Evolutionary conservation across 1,140 invertebrate species (phyloP), one percentile per base, ranked within the genome.

Genomic region (Hirudo medicinalis): DNA sequence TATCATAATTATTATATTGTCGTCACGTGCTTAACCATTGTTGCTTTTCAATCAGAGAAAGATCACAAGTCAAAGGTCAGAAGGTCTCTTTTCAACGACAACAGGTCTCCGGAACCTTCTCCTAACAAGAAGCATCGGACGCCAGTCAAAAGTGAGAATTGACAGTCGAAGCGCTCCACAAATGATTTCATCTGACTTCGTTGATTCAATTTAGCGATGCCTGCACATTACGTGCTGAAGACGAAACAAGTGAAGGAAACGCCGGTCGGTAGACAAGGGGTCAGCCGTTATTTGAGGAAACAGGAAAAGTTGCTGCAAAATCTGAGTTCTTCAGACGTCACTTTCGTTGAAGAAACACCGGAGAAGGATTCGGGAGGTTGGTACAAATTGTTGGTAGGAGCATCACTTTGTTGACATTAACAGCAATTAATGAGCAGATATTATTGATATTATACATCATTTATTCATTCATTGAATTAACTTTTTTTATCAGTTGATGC

Each of bases 211-310:
- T 25, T 17, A 49, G 32, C 25, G 9, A 54, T 54, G n/a, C 32
- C 53, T 53, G 40, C 69, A 2, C 69, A 70, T 54, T 49, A 70
- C 22, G 69, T 70, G 13, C 43, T 70, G 36, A 70, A 70, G 53
- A 70, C 69, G 9, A 70, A 29, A 70, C n/a, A 25, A n/a, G 69
- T 70, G 15, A 49, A 17, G 22, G 69, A 70, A 54, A 70, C 69
- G 6, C 69, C 69, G 2, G 69, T 25, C 8, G 32, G 25, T 19
- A 70, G 53, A 22, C 40, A 53, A 29, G 69, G 69, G 20, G n/a
- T 36, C 8, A 70, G 54, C 43, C 22, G 22, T 11, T 25, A 49
- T 20, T 32, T 70, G 43, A 36, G 25, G 32, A 49, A 54, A 11
- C 32, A 27, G 53, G 20, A 70, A 27, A 49, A 49, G 69, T 32